phyloP scores from a whole-genome alignment of 1,140 invertebrate genomes.

The Armadillidium nasatum region DNA sequence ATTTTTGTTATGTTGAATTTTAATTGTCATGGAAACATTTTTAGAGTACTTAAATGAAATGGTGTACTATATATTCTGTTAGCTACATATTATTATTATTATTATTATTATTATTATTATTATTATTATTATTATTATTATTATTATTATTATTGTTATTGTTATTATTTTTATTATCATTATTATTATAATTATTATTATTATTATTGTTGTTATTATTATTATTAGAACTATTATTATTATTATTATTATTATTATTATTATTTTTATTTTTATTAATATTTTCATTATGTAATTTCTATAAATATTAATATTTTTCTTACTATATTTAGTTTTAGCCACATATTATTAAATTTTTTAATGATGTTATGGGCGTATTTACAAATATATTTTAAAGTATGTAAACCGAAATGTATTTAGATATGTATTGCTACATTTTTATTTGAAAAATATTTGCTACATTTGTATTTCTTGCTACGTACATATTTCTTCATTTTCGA shows the following conservation, averaged over 20 bases:
- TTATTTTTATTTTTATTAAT: not conserved
- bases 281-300: not conserved
- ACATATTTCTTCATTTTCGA: too few species aligned
- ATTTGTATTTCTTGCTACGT: too few species aligned
- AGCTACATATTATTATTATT: slow-evolving; percentile 9
- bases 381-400: too few species aligned
- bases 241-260: slow-evolving; percentile 13
- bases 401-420: too few species aligned
- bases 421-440: too few species aligned
- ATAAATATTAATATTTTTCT: not conserved
- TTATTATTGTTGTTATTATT: slow-evolving; percentile 2
- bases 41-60: too few species aligned
- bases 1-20: too few species aligned
- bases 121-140: slow-evolving; percentile 6
- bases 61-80: not conserved
- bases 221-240: not conserved
- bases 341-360: too few species aligned
- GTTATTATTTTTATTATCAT: not conserved
- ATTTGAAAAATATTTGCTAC: too few species aligned
- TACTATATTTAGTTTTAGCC: too few species aligned
- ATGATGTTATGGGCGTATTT: too few species aligned
- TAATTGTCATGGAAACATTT: too few species aligned
- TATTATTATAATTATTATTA: not conserved
- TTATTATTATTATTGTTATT: slow-evolving; percentile 1
- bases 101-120: not conserved